Evolutionary conservation across 2,113 vertebrate species (phyloP).

Genomic region (Leucosticte australis): DNA sequence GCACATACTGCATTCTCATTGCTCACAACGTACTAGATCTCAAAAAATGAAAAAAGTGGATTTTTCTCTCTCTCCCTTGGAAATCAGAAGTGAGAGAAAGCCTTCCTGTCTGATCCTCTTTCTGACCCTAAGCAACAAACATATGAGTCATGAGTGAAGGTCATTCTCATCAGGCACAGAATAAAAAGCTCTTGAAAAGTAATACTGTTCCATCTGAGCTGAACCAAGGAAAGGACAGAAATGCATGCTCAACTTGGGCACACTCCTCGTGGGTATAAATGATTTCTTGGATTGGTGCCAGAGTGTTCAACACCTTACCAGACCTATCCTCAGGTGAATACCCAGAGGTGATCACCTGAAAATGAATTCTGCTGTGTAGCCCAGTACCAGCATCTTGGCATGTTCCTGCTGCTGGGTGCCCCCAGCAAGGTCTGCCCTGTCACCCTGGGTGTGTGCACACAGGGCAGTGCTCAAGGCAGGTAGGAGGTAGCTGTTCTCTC

Average conservation of each 20-base stretch:
- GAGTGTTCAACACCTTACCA: not conserved
- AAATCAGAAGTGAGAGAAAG: not conserved
- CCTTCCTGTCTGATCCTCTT: not conserved
- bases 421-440: no score
- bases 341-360: not conserved
- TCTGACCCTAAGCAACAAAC: not conserved
- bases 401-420: not conserved
- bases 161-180: not conserved
- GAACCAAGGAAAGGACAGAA: not conserved
- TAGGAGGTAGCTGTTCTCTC: not conserved
- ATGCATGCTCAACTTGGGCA: not conserved
- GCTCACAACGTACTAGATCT: not conserved
- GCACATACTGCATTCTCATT: not conserved
- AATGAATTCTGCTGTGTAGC: not conserved
- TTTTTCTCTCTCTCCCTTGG: not conserved
- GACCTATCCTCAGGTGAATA: not conserved
- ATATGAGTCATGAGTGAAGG: not conserved
- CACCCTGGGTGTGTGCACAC: not conserved
- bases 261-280: not conserved
- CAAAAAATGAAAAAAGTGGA: not conserved
- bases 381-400: not conserved
- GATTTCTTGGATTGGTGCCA: not conserved
- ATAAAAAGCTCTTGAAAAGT: conserved; percentile 1
- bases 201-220: not conserved
- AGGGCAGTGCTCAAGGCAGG: not conserved